Base-by-base conservation (phyloP, 1,140 invertebrate genomes). In the Drosophila kohkoa region DNA sequence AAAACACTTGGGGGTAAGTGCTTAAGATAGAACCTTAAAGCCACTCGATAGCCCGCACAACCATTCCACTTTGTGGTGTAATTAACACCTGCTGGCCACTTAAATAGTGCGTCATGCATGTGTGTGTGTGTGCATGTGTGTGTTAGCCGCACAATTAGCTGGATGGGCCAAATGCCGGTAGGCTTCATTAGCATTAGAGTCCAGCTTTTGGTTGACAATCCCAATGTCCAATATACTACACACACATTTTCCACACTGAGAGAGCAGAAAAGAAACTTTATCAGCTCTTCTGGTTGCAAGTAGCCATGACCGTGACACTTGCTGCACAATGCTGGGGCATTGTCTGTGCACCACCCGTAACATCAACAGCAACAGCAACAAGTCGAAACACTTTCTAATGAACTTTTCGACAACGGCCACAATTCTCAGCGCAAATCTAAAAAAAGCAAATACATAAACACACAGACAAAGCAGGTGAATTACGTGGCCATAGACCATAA, bases 401-500 rank as follows among this genome's bases (percentile, higher is more conserved):
- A 88, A 87, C 85, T 89, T 87, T 83, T 75, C 69, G 60, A 80
- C 82, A 88, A 77, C 28, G 63, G 51, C 51, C 59, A 62, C 51
- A 67, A 77, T 88, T 88, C 85, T 88, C 54, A 51, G 62, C 52
- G 66, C 66, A 77, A 77, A 87, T 80, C 76, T 74, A 59, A 85
- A 81, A 78, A 75, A 71, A 74, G 80, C 32, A 57, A 41, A 57
- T 57, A 74, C 75, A 80, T 74, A 74, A 78, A 82, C 57, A 46
- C 45, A 52, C 69, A 77, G 58, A 83, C 73, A 80, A 79, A 81
- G 64, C 83, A 80, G 80, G 77, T 87, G 75, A 89, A 83, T 88
- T 87, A 83, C 77, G 70, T 89, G 83, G 48, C 77, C 80, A 83
- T 75, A 83, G 80, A 89, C 80, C 83, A 87, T 87, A 87, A 87